phyloP scores from a whole-genome alignment of 1,140 invertebrate species.

The Drosophila persimilis region DNA sequence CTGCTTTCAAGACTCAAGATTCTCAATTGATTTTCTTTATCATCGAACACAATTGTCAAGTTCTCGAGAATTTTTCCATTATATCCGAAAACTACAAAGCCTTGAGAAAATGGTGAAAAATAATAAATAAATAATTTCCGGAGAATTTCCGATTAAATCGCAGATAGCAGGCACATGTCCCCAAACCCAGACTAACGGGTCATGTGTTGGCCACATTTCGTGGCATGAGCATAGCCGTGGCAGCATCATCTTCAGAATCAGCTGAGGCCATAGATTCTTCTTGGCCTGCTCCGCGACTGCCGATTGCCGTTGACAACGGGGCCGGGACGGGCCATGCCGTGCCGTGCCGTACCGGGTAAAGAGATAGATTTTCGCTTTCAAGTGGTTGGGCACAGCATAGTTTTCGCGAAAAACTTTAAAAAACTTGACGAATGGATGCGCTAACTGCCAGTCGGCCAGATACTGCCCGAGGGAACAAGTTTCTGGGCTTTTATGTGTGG shows the following conservation, averaged over 20 bases:
- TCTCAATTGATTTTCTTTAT: slow-evolving; percentile 11
- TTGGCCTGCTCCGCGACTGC: neutral
- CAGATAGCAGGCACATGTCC: slow-evolving; percentile 49
- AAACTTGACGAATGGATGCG: slow-evolving; percentile 73
- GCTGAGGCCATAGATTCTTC: slow-evolving; percentile 22
- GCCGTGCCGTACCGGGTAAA: neutral
- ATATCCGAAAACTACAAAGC: slow-evolving; percentile 6
- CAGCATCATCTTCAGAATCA: slow-evolving; percentile 3
- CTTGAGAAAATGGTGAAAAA: neutral
- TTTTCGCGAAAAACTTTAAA: slow-evolving; percentile 77
- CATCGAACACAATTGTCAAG: slow-evolving; percentile 7
- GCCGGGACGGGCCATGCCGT: neutral
- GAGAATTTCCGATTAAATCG: slow-evolving; percentile 47
- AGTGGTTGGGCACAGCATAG: slow-evolving; percentile 42
- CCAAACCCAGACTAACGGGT: slow-evolving; percentile 44
- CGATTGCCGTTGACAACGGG: slow-evolving; percentile 44
- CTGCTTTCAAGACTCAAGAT: slow-evolving; percentile 2
- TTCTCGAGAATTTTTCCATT: slow-evolving; percentile 50
- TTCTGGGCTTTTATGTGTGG: slow-evolving; percentile 66
- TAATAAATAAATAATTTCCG: slow-evolving; percentile 34
- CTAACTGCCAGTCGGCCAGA: slow-evolving; percentile 64
- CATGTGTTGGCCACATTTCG: slow-evolving; percentile 76
- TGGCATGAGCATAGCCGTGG: slow-evolving; percentile 8
- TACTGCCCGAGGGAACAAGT: slow-evolving; percentile 60
- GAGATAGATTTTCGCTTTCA: slow-evolving; percentile 60